A percentile compares a stretch with the other conserved stretches of the same genome.
Evolutionary conservation across 2,888 invertebrate genomes (phyloP).

Genomic region (Macroteleia sp.): DNA sequence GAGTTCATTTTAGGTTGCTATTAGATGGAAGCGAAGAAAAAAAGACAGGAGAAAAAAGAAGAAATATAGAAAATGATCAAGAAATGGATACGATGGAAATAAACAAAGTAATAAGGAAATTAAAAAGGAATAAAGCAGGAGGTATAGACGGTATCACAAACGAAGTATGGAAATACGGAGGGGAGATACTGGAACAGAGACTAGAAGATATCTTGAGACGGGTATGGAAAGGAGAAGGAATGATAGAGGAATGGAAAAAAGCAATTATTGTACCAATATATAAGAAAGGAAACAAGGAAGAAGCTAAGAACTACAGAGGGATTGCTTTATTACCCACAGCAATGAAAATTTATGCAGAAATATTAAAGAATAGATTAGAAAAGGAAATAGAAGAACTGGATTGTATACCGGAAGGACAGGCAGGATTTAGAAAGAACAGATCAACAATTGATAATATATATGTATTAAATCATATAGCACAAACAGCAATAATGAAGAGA

Average conservation of each 20-base stretch:
- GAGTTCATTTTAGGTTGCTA: too few species aligned
- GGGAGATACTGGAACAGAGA: background rate
- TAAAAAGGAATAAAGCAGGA: too few species aligned
- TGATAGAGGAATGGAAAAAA: background rate
- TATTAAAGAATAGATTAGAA: too few species aligned
- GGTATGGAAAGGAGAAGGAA: background rate
- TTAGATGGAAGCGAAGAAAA: too few species aligned
- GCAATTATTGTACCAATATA: background rate
- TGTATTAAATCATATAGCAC: background rate
- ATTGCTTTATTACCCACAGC: background rate
- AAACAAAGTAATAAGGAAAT: too few species aligned
- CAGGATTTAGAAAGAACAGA: background rate
- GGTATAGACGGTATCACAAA: too few species aligned
- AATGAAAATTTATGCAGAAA: too few species aligned
- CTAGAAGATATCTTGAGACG: background rate
- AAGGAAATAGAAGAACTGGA: background rate
- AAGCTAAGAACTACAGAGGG: too few species aligned
- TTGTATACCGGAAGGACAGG: too few species aligned
- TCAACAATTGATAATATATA: background rate
- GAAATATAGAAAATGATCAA: too few species aligned
- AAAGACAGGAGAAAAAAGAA: too few species aligned
- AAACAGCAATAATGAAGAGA: background rate
- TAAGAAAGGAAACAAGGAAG: background rate
- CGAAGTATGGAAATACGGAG: background rate
- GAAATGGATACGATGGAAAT: too few species aligned